A percentile compares a stretch with the other conserved stretches of the same genome.
phyloP scores from a whole-genome alignment of 2,888 invertebrate genomes.

The Bugulina stolonifera region DNA sequence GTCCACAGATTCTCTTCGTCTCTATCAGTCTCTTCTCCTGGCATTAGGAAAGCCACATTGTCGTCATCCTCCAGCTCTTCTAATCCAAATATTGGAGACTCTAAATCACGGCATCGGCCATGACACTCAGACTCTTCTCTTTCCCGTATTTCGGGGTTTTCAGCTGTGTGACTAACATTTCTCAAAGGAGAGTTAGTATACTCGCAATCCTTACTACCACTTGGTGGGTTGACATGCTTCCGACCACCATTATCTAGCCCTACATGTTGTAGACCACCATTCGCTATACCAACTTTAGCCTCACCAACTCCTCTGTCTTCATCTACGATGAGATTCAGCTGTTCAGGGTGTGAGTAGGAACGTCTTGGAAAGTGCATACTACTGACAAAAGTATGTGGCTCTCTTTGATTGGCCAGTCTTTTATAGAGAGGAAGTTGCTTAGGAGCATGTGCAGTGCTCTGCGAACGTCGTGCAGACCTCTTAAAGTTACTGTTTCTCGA shows the following conservation, averaged over 20 bases:
- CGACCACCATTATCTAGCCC: neutral
- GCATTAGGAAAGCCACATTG: neutral
- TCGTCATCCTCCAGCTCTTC: no score
- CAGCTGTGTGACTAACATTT: neutral
- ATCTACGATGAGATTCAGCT: slow-evolving; percentile 4
- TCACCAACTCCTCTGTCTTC: neutral
- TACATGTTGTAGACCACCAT: neutral
- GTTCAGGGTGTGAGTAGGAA: slow-evolving; percentile 11
- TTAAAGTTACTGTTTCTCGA: neutral
- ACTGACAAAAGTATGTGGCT: neutral
- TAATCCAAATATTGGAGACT: no score
- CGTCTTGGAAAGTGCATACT: neutral
- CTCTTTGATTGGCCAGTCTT: neutral
- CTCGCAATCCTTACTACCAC: no score
- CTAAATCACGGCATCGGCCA: no score
- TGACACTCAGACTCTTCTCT: no score
- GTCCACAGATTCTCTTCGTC: slow-evolving; percentile 6
- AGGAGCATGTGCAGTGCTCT: no score
- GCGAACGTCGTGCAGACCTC: neutral
- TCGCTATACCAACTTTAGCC: neutral
- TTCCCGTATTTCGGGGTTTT: no score
- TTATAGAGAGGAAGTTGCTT: no score
- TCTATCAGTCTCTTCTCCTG: neutral
- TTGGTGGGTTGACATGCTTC: neutral
- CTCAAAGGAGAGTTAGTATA: neutral